Evolutionary conservation across 2,888 invertebrate species (phyloP).

Genomic region (Abscondita cerata): DNA sequence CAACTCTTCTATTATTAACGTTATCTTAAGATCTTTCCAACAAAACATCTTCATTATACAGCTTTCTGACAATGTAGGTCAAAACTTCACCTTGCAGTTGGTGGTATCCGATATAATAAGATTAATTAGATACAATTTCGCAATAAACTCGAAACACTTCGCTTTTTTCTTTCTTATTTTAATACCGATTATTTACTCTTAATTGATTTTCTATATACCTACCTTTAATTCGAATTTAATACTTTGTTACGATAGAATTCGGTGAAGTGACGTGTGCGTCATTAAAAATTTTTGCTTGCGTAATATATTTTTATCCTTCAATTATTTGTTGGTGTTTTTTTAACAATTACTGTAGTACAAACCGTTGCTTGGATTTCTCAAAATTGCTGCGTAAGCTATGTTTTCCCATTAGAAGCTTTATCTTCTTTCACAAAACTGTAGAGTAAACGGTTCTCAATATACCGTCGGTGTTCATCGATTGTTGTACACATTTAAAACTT

Average conservation of each 20-base stretch:
- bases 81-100: conserved; percentile 11
- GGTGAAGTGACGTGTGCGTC: conserved; percentile 14
- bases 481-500: no score
- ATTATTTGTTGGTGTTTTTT: no score
- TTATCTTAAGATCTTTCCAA: conserved; percentile 12
- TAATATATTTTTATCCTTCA: no score
- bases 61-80: conserved; percentile 21
- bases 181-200: conserved; percentile 16
- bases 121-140: conserved; percentile 13
- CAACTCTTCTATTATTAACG: conserved; percentile 11
- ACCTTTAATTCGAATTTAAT: conserved; percentile 23
- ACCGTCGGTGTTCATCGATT: no score
- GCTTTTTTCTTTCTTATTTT: not conserved
- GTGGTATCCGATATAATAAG: conserved; percentile 8
- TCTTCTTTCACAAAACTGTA: no score
- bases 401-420: no score
- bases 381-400: no score
- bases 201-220: conserved; percentile 16
- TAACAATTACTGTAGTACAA: no score
- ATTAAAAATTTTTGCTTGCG: no score
- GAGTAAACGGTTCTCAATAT: no score
- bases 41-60: conserved; percentile 24
- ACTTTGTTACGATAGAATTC: not conserved
- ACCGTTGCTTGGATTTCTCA: no score
- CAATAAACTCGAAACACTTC: not conserved